Evolutionary conservation across 2,113 vertebrate genomes (phyloP).

Genomic region (Catagonus wagneri): DNA sequence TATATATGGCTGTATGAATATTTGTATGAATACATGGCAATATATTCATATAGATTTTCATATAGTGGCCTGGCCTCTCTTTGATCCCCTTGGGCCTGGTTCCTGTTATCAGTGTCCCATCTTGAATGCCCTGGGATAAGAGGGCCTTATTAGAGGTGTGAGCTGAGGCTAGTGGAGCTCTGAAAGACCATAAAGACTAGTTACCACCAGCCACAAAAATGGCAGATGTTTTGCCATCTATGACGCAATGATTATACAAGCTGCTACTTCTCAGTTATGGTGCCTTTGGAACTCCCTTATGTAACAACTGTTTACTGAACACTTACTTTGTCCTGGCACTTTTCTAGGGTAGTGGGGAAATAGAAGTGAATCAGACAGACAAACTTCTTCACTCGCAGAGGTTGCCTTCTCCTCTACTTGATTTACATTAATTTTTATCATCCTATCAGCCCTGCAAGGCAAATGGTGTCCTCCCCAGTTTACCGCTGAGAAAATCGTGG

Average conservation of each 20-base stretch:
- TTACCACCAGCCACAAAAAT: not conserved
- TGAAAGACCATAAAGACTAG: not conserved
- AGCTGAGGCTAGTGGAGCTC: not conserved
- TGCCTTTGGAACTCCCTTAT: not conserved
- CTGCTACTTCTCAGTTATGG: not conserved
- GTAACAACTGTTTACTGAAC: not conserved
- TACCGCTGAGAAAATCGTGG: constrained; percentile 4
- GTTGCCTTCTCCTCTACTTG: not conserved
- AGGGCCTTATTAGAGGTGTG: not conserved
- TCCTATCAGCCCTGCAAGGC: not conserved
- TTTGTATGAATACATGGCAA: too few relatives aligned
- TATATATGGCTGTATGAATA: too few relatives aligned
- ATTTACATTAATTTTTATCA: not conserved
- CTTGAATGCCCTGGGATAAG: not conserved
- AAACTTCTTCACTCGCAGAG: not conserved
- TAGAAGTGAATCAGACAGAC: not conserved
- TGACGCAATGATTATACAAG: not conserved
- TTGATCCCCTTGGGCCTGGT: not conserved
- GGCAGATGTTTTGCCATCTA: not conserved
- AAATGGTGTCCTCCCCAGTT: not conserved
- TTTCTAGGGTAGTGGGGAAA: not conserved
- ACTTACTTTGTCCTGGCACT: not conserved
- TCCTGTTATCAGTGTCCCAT: not conserved
- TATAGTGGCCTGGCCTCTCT: not conserved
- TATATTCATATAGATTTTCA: too few relatives aligned